Percentiles rank a stretch among this genome's conserved stretches.
Evolutionary conservation across 2,113 vertebrate genomes (phyloP).

Genomic region (Sinosuthora webbiana): DNA sequence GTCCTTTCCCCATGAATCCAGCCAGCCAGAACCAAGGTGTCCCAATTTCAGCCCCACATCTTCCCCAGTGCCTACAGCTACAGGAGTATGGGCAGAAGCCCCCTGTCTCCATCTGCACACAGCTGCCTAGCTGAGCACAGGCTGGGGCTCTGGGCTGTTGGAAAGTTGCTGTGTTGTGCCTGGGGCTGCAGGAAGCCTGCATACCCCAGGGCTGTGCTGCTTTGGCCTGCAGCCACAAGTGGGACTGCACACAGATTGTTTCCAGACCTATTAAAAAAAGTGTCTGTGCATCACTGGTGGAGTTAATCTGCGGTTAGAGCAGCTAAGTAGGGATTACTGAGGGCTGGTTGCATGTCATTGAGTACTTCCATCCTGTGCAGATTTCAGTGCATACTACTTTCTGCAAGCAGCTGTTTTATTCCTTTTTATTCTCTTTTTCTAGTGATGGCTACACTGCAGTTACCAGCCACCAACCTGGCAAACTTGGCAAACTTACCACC

Average conservation of each 20-base stretch:
- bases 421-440: constrained; percentile 32
- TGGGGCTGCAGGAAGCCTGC: neutral
- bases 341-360: neutral
- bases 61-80: neutral
- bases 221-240: neutral
- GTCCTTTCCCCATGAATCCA: neutral
- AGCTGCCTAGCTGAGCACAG: neutral
- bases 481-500: constrained; percentile 96
- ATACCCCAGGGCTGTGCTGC: neutral
- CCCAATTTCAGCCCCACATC: neutral
- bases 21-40: neutral
- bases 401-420: neutral
- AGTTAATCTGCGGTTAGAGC: neutral
- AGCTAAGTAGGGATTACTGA: neutral
- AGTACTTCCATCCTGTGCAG: neutral
- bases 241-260: neutral
- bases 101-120: neutral
- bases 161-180: neutral
- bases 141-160: neutral
- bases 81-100: neutral
- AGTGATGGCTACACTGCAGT: constrained; percentile 98
- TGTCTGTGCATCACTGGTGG: neutral
- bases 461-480: constrained; percentile 95
- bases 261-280: neutral
- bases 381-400: neutral